Conservation (phyloP, 2,888 invertebrate genomes). For the Cephus rjabovi region DNA sequence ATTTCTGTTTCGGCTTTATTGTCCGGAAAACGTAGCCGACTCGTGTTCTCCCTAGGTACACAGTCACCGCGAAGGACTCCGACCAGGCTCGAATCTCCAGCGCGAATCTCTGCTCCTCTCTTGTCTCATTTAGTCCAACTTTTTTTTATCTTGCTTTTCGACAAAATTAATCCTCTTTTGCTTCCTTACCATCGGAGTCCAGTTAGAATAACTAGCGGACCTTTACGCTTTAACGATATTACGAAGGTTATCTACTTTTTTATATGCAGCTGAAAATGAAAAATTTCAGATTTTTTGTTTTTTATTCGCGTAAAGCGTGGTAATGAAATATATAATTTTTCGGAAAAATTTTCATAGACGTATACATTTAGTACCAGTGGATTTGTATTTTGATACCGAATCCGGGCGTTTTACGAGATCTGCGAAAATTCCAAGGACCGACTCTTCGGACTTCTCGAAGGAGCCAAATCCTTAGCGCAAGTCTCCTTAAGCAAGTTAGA, state of each 20-base stretch:
- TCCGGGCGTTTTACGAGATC: not conserved
- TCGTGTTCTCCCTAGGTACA: not conserved
- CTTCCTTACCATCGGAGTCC: not conserved
- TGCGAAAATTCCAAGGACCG: not conserved
- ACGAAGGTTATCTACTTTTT: not conserved
- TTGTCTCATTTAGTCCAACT: not conserved
- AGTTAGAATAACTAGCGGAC: not conserved
- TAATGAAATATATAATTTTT: not conserved
- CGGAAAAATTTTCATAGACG: too few relatives aligned
- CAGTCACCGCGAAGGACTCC: not conserved
- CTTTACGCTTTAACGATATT: not conserved
- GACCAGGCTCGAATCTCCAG: not conserved
- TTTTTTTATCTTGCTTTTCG: not conserved
- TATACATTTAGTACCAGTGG: not conserved
- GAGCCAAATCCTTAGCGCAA: not conserved
- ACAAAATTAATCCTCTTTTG: not conserved
- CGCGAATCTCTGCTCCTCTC: not conserved
- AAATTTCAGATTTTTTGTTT: not conserved
- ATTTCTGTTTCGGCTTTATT: constrained; percentile 46
- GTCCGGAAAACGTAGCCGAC: constrained; percentile 36
- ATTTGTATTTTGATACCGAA: too few relatives aligned
- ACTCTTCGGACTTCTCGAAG: not conserved
- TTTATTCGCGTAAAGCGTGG: not conserved
- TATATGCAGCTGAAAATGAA: not conserved
- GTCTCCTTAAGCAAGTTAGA: not conserved